Evolutionary conservation across 2,113 vertebrate genomes (phyloP).

Genomic region (Lichenostomus cassidix): DNA sequence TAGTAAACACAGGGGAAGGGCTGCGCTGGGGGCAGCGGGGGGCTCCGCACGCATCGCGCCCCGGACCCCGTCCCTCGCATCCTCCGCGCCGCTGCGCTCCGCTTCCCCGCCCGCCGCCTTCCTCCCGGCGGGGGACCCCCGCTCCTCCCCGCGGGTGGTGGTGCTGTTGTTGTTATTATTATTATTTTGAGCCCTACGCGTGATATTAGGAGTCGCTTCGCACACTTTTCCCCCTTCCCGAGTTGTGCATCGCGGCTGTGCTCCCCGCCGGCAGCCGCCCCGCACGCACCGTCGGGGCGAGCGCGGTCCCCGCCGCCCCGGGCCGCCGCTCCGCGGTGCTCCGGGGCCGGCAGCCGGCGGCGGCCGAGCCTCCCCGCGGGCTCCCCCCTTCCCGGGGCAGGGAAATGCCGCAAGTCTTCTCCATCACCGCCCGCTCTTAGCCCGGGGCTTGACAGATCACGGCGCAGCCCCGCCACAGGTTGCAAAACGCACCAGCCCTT

Average conservation of each 20-base stretch:
- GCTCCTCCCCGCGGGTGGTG: background rate
- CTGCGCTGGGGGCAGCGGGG: conserved; percentile 15
- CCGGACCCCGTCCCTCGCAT: background rate
- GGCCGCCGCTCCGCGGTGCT: background rate
- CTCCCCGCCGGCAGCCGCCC: background rate
- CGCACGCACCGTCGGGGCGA: background rate
- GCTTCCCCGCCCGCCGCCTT: background rate
- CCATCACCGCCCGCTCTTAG: conserved; percentile 25
- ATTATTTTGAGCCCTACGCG: background rate
- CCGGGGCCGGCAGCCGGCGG: too few species aligned
- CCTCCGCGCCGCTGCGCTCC: background rate
- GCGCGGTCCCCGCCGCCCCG: background rate
- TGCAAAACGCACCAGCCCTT: conserved; percentile 23
- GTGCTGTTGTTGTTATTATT: background rate
- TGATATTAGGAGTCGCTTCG: background rate
- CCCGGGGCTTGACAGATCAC: conserved; percentile 18
- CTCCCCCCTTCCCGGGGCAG: background rate
- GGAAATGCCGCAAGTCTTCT: conserved; percentile 32
- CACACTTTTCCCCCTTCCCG: background rate
- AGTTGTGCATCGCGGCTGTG: background rate
- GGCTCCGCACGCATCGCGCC: background rate
- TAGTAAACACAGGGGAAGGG: conserved; percentile 72
- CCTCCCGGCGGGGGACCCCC: background rate
- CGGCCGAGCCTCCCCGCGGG: background rate
- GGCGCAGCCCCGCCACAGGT: conserved; percentile 40